Conservation (phyloP, 2,797 vertebrate genomes). For the Remorina albescens region DNA sequence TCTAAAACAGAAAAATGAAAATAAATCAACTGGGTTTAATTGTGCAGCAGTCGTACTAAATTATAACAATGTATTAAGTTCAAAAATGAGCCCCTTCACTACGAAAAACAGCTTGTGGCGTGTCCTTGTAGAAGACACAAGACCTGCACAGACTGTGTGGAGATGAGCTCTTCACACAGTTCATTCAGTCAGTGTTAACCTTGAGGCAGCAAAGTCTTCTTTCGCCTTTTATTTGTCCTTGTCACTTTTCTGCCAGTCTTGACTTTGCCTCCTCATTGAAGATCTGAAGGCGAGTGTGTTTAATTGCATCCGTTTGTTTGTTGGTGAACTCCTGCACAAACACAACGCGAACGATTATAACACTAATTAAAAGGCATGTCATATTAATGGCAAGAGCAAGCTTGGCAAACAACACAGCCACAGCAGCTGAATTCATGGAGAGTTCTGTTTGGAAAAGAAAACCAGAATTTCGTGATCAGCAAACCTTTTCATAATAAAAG, state of each 20-base stretch:
- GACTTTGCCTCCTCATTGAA: slow-evolving; percentile 76
- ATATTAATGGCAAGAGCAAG: slow-evolving; percentile 73
- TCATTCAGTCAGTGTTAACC: slow-evolving; percentile 56
- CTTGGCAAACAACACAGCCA: slow-evolving; percentile 61
- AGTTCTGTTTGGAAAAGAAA: slow-evolving; percentile 30
- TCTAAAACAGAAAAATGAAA: neutral
- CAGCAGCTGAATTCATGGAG: slow-evolving; percentile 28
- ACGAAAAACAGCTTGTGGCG: slow-evolving; percentile 3
- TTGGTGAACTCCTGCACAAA: slow-evolving; percentile 80
- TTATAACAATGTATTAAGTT: slow-evolving; percentile 19
- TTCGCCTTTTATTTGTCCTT: slow-evolving; percentile 67
- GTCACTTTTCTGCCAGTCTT: slow-evolving; percentile 61
- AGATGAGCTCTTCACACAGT: slow-evolving; percentile 39
- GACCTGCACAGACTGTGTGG: slow-evolving; percentile 30
- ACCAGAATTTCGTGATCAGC: slow-evolving; percentile 18
- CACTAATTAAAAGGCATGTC: slow-evolving; percentile 81
- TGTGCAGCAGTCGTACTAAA: slow-evolving; percentile 6
- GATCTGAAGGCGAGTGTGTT: slow-evolving; percentile 75
- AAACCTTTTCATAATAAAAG: slow-evolving; percentile 18
- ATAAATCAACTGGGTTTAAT: slow-evolving; percentile 5
- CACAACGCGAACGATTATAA: slow-evolving; percentile 84
- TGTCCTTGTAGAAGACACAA: slow-evolving; percentile 26
- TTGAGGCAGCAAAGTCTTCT: slow-evolving; percentile 55
- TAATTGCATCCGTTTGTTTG: slow-evolving; percentile 84
- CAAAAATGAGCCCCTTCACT: slow-evolving; percentile 2